These are phyloP conservation scores for Neodiprion pinetum DNA, from an alignment of 1,140 invertebrate species.

Conservation along the genomic window DNA sequence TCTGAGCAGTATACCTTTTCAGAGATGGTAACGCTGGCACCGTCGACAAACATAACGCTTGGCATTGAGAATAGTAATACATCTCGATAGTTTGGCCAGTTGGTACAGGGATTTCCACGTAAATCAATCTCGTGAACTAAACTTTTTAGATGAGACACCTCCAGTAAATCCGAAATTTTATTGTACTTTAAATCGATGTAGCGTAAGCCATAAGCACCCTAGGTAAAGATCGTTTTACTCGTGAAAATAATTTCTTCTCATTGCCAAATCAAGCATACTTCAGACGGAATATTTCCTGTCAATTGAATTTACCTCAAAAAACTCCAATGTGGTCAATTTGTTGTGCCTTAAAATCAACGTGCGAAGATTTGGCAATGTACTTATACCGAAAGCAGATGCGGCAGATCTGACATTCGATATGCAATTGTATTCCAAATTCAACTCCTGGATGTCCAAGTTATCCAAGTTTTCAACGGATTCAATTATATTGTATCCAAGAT, in stretches of 20 bases:
- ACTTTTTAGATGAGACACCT: conserved; percentile 39
- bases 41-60: conserved; percentile 41
- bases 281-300: too few relatives aligned
- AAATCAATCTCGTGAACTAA: conserved; percentile 42
- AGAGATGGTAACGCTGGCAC: conserved; percentile 31
- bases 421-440: conserved; percentile 46
- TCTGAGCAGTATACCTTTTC: conserved; percentile 38
- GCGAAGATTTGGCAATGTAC: conserved; percentile 32
- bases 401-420: conserved; percentile 38
- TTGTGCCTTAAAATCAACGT: conserved; percentile 39
- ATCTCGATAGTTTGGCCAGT: conserved; percentile 51
- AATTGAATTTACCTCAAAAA: conserved; percentile 35
- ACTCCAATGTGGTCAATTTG: conserved; percentile 36
- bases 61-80: conserved; percentile 42
- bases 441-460: conserved; percentile 39
- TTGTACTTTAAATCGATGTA: conserved; percentile 46
- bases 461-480: conserved; percentile 44
- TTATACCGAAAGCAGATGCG: conserved; percentile 22
- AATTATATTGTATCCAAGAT: conserved; percentile 45
- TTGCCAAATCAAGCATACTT: not conserved
- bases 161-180: conserved; percentile 42
- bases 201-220: conserved; percentile 38
- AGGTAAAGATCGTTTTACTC: conserved; percentile 10
- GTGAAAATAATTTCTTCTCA: not conserved
- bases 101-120: conserved; percentile 43